A percentile compares a stretch with the other conserved stretches of the same genome.
Conservation (phyloP, 2,888 invertebrate genomes). For the Tricholauxania praeusta region DNA sequence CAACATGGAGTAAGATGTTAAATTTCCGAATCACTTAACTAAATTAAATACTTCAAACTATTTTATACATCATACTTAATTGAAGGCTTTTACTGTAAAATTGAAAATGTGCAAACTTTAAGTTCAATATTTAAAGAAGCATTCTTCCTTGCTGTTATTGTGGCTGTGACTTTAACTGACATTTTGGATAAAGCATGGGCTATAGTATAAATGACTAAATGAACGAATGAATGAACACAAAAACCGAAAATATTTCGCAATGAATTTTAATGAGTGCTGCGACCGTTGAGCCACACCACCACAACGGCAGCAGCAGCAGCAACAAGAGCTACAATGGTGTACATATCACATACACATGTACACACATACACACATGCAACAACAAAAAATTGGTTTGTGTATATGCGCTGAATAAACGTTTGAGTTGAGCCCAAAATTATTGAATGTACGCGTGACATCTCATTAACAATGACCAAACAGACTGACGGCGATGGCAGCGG, state of each 20-base stretch:
- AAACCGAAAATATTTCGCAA: slow-evolving; percentile 43
- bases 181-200: neutral
- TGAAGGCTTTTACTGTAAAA: too few species aligned
- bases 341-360: neutral
- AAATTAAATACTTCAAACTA: too few species aligned
- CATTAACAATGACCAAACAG: slow-evolving; percentile 45
- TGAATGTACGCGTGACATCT: slow-evolving; percentile 48
- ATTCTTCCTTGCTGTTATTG: neutral
- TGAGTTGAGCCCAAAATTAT: slow-evolving; percentile 26
- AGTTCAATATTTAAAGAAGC: neutral
- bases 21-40: too few species aligned
- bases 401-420: neutral
- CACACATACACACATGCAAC: neutral
- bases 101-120: neutral
- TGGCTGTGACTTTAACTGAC: slow-evolving; percentile 30
- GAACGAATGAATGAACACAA: slow-evolving; percentile 24
- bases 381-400: neutral
- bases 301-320: slow-evolving; percentile 14
- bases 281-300: slow-evolving; percentile 6
- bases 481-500: too few species aligned
- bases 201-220: too few species aligned
- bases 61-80: too few species aligned
- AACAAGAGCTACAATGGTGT: neutral
- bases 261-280: slow-evolving; percentile 45
- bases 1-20: too few species aligned